Evolutionary conservation across 2,797 vertebrate species (phyloP).

Genomic region (Melanogrammus aeglefinus): DNA sequence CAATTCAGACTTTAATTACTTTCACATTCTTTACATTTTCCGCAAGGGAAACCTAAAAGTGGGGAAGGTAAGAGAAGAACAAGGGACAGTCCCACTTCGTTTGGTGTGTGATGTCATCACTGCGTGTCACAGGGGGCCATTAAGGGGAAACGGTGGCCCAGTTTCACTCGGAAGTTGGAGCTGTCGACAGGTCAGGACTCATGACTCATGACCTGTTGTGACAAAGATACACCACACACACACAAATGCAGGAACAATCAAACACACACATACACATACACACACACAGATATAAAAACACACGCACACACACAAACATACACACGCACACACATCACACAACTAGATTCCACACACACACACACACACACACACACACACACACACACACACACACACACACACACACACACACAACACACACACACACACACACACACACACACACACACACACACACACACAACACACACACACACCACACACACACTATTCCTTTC

Average conservation of each 20-base stretch:
- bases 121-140: constrained; percentile 8
- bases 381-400: no score
- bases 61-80: no score
- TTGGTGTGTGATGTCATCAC: constrained; percentile 39
- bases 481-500: no score
- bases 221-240: constrained; percentile 6
- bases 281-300: not conserved
- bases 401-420: no score
- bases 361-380: no score
- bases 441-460: no score
- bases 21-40: not conserved
- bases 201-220: constrained; percentile 31
- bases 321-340: not conserved
- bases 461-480: no score
- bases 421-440: no score
- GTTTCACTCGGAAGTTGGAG: constrained; percentile 54
- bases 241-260: not conserved
- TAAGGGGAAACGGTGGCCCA: constrained; percentile 39
- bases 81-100: not conserved
- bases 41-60: no score
- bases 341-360: not conserved
- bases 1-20: not conserved
- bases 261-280: not conserved
- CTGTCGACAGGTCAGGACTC: not conserved
- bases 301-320: not conserved